Base-by-base conservation (phyloP, 2,797 vertebrate species). In the Gambelia wislizenii region DNA sequence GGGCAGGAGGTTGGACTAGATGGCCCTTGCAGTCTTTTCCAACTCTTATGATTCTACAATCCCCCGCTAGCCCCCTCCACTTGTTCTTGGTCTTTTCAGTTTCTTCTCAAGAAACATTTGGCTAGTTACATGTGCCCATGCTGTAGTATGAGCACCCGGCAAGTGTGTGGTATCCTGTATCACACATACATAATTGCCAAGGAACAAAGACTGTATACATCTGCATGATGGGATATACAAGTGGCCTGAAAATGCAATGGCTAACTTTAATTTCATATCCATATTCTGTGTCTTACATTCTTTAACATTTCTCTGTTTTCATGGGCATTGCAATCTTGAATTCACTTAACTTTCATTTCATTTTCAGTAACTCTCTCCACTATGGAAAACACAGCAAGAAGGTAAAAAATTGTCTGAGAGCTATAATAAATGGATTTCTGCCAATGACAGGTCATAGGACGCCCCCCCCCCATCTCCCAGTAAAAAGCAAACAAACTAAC, bases 341-440 rank as follows among this genome's bases (percentile, higher is more conserved):
- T 96, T 96, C 95, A 88, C 89, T 56, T 91, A 92, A 93, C 95
- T 96, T 96, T 97, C 85, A 95, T 96, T 95, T 97, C 94, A 96
- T 95, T 96, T 97, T 96, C 97, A 97, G 95, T 96, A 97, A 96
- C 97, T 98, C 96, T 90, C 47, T 22, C 69, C 54, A 90, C 96
- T 98, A 98, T 97, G 97, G 98, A 98, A 99, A 98, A 97, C 95
- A 89, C 85, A 94, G 97, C 95, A 95, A 98, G 97, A 98, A 97
- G 97, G 98, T 98, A 84, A 86, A 86, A 98, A 98, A 97, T 98
- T 97, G 98, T 98, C 98, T 96, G 97, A 98, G 98, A 98, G 98
- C 95, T 89, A 97, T 98, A 98, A 98, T 97, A 98, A 98, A 98
- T 98, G 97, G 97, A 97, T 97, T 97, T 97, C 93, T 95, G 96